Base-by-base conservation (phyloP, 2,113 vertebrate genomes). In the Natator depressus region DNA sequence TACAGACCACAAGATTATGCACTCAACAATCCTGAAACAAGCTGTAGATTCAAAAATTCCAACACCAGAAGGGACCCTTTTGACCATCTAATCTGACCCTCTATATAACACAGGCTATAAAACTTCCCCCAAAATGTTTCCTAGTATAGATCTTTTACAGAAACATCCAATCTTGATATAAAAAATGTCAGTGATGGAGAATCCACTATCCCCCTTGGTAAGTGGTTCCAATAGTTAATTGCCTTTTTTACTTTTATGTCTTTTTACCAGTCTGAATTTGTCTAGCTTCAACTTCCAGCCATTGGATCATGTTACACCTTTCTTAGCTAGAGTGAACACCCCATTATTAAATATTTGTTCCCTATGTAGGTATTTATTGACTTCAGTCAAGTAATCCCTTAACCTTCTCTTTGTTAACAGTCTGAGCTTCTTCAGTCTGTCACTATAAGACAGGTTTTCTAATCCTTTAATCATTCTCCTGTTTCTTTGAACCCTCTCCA, bases 1-100 rank as follows among this genome's bases (percentile, higher is more conserved):
- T 54, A 78, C 53, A 49, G 5, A 91, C 46, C 46, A n/a, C 24
- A 79, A 62, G 27, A 78, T 2, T 11, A 75, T 0, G 1, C 35
- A 47, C 3, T 2, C 84, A 87, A 82, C 80, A 92, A n/a, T 31
- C 84, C 65, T n/a, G 59, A 65, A 65, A 65, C 59, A 31, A 65
- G 31, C 13, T 31, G 29, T 65, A 65, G 59, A 65, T 65, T 65
- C 13, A 59, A 29, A 59, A 27, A 59, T 27, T 59, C 27, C 57
- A 35, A 8, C 6, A 7, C 31, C 27, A 65, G 59, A 65, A 35
- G 31, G 31, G 14, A 59, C 27, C 29, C 3, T 29, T 59, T 5
- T 59, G 27, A 59, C 57, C 12, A 59, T 59, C 57, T 59, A 65
- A 31, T 35, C 14, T 62, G 57, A 62, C 27, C 57, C 31, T 12